These are phyloP conservation scores for Manis javanica DNA, from an alignment of 2,797 vertebrate genomes.

Conservation along the genomic window DNA sequence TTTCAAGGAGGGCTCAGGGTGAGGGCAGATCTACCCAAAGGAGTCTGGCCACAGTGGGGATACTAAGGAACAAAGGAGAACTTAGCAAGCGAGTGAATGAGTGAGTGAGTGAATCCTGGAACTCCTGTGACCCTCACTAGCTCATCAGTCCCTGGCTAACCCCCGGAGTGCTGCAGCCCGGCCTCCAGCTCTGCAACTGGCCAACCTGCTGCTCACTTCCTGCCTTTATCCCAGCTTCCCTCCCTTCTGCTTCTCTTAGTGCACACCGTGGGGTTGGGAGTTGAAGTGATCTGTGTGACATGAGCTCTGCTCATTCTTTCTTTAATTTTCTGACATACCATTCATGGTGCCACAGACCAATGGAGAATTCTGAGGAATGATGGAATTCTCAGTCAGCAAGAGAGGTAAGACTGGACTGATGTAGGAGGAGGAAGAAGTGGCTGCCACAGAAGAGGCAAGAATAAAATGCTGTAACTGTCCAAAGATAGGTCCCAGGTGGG, in stretches of 20 bases:
- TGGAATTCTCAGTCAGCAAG: not conserved
- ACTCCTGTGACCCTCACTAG: not conserved
- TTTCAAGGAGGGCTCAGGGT: not conserved
- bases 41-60: not conserved
- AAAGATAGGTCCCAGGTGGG: not conserved
- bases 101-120: not conserved
- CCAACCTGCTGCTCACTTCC: not conserved
- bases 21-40: not conserved
- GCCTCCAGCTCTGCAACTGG: not conserved
- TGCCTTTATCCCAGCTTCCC: not conserved
- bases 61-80: not conserved
- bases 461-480: not conserved
- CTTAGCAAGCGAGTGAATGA: not conserved
- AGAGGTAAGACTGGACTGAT: not conserved
- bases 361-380: conserved; percentile 24
- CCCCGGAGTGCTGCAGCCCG: not conserved
- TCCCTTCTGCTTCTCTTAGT: not conserved
- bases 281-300: not conserved
- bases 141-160: not conserved
- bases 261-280: not conserved
- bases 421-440: not conserved
- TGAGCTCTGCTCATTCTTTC: not conserved
- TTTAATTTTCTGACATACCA: not conserved
- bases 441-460: not conserved
- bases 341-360: not conserved